Evolutionary conservation across 2,113 vertebrate species (phyloP).

Genomic region (Oriolus oriolus): DNA sequence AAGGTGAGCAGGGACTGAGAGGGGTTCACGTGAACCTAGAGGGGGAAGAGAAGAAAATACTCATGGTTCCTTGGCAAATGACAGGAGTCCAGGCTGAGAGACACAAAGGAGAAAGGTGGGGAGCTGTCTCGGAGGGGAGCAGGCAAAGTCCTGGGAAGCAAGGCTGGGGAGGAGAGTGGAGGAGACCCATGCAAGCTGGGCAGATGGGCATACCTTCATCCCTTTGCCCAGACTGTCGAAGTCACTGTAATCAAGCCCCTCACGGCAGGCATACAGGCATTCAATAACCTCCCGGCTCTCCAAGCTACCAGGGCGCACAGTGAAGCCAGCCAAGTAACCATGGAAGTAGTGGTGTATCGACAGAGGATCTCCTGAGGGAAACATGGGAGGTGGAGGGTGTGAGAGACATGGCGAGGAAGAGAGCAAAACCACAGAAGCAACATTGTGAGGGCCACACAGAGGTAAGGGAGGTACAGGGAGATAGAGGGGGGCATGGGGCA

Average conservation of each 20-base stretch:
- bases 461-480: background rate
- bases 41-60: background rate
- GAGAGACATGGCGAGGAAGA: constrained; percentile 35
- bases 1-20: constrained; percentile 93
- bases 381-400: constrained; percentile 67
- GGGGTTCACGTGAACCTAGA: constrained; percentile 94
- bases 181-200: constrained; percentile 53
- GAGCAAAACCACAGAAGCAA: background rate
- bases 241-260: constrained; percentile 97
- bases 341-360: constrained; percentile 89
- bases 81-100: background rate
- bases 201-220: constrained; percentile 88
- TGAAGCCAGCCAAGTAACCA: constrained; percentile 95
- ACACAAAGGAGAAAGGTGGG: background rate
- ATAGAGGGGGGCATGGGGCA: background rate
- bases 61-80: background rate
- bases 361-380: constrained; percentile 77
- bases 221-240: constrained; percentile 97
- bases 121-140: background rate
- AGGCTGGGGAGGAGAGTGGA: constrained; percentile 10
- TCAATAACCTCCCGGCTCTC: constrained; percentile 97
- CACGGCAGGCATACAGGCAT: constrained; percentile 97
- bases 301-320: constrained; percentile 91
- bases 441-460: background rate
- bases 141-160: constrained; percentile 38